A percentile compares a stretch with the other conserved stretches of the same genome.
Conservation (phyloP, 2,113 vertebrate genomes). For the Azemiops feae region DNA sequence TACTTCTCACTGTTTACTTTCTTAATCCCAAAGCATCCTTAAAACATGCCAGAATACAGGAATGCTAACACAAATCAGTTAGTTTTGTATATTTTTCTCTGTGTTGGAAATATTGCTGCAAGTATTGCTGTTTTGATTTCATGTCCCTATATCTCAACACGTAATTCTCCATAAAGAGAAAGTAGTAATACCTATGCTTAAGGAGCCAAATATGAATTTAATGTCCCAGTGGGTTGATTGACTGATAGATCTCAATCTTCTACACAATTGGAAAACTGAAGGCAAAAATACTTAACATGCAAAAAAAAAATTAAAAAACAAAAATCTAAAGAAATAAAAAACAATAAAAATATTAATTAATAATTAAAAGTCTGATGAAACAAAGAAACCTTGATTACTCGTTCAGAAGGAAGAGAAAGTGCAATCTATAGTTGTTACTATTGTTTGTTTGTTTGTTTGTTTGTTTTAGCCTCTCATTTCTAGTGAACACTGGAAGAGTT, state of each 20-base stretch:
- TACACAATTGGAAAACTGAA: background rate
- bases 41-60: background rate
- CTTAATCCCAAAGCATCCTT: too few species aligned
- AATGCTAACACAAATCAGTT: background rate
- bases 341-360: background rate
- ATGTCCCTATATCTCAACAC: background rate
- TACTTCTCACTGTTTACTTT: too few species aligned
- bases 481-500: background rate
- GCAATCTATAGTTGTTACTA: too few species aligned
- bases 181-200: too few species aligned
- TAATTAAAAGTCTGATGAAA: background rate
- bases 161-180: background rate
- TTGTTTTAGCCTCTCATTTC: background rate
- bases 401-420: too few species aligned
- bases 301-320: background rate
- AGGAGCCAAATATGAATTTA: too few species aligned
- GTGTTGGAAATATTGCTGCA: background rate
- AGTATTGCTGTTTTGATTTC: background rate
- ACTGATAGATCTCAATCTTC: background rate
- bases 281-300: background rate
- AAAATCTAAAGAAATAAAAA: background rate
- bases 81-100: background rate
- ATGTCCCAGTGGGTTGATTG: too few species aligned
- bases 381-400: background rate
- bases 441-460: too few species aligned